phyloP scores from a whole-genome alignment of 2,888 invertebrate species.

The Cantharis rufa region DNA sequence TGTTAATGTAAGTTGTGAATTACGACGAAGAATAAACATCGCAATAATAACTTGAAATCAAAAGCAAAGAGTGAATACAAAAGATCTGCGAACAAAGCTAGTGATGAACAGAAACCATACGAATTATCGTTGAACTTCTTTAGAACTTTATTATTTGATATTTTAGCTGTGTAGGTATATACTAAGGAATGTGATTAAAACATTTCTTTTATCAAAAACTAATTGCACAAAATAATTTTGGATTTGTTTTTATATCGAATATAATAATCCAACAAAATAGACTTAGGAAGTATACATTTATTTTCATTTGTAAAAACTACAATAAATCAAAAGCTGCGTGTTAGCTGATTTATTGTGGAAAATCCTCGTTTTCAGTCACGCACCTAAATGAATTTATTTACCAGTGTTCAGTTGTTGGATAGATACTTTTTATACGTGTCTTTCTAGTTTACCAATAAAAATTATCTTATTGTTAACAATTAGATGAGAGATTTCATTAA shows the following conservation, averaged over 20 bases:
- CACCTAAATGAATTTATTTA: slow-evolving; percentile 1
- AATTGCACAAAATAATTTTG: background rate
- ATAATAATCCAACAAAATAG: background rate
- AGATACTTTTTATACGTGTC: background rate
- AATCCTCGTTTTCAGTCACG: slow-evolving; percentile 1
- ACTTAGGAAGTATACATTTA: background rate
- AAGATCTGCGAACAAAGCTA: background rate
- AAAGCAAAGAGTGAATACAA: background rate
- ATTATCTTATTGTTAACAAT: background rate
- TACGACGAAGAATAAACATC: background rate
- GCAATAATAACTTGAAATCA: background rate
- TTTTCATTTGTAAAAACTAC: background rate
- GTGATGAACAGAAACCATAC: background rate
- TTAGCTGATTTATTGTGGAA: background rate
- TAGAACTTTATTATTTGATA: background rate
- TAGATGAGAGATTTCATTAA: background rate
- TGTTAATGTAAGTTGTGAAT: background rate
- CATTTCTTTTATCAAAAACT: background rate
- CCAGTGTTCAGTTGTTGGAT: background rate
- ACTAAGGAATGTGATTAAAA: background rate
- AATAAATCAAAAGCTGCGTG: slow-evolving; percentile 3
- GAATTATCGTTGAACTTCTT: background rate
- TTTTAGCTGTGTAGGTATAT: background rate
- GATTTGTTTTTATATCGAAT: background rate
- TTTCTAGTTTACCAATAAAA: background rate